A percentile compares a stretch with the other conserved stretches of the same genome.
Conservation (phyloP, 1,140 invertebrate species). For the Lepidurus apus region DNA sequence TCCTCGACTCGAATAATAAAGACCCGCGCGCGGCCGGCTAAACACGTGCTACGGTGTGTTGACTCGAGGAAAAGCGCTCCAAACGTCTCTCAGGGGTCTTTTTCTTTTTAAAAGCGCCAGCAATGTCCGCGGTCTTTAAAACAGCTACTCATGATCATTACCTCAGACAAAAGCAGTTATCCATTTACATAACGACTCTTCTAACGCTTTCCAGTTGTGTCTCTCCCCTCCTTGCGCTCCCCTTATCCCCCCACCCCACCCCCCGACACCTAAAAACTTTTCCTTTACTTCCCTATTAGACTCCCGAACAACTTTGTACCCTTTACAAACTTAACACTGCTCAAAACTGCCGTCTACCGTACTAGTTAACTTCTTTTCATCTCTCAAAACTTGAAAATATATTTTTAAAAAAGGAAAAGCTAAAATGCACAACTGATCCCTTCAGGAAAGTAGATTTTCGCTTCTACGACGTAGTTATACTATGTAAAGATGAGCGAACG, state of each 20-base stretch:
- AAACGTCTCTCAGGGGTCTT: conserved; percentile 2
- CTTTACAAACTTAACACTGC: too few species aligned
- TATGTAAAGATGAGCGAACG: too few species aligned
- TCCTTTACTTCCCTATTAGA: neutral
- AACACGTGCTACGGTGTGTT: conserved; percentile 32
- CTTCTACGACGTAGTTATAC: too few species aligned
- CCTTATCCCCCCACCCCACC: conserved; percentile 13
- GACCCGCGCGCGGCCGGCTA: neutral
- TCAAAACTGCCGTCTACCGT: too few species aligned
- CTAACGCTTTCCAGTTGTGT: conserved; percentile 12
- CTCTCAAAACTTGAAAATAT: too few species aligned
- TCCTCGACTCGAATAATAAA: conserved; percentile 27
- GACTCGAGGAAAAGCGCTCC: neutral
- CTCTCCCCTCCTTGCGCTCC: neutral
- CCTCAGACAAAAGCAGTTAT: neutral
- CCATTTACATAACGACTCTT: conserved; percentile 10
- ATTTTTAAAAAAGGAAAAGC: too few species aligned
- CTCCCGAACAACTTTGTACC: too few species aligned
- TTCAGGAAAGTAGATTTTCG: too few species aligned
- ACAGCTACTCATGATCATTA: conserved; percentile 19
- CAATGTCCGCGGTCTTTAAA: conserved; percentile 14
- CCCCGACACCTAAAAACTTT: neutral
- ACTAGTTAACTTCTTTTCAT: too few species aligned
- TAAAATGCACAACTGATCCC: too few species aligned
- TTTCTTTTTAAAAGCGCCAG: neutral